Base-by-base conservation (phyloP, 92 coral and sea anemone species). In the Paramuricea clavata region DNA sequence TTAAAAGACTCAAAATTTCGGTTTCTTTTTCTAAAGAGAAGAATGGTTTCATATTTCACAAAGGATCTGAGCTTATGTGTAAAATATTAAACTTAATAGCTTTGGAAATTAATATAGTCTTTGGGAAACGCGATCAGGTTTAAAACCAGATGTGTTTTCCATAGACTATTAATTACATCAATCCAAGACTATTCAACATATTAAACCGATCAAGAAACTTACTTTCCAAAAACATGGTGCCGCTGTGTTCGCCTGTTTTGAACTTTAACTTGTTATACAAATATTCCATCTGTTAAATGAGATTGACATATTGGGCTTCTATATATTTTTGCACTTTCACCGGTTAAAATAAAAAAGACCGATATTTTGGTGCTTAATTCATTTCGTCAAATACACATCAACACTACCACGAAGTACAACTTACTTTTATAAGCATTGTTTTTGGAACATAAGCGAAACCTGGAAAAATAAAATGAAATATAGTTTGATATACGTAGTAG, bases 371-470 rank as follows among this genome's bases (percentile, higher is more conserved):
- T n/a, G n/a, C n/a, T n/a, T n/a, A n/a, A n/a, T 56, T 23, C 6
- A 67, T 7, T 21, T 67, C 27, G 17, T 15, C 74, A 67, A 67
- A 28, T n/a, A n/a, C n/a, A n/a, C n/a, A n/a, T n/a, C n/a, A n/a
- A n/a, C n/a, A n/a, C n/a, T n/a, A n/a, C n/a, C n/a, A n/a, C n/a
- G n/a, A n/a, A n/a, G n/a, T 19, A 1, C 27, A 12, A 27, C 82
- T 76, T 52, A 76, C 82, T 76, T 76, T 76, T 17, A 30, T 8
- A 22, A 76, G 43, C 82, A 76, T 76, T 31, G 41, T 76, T 30
- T 49, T 56, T 12, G 82, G 82, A 49, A 76, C 82, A 36, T 49
- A 76, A 36, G 61, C 49, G 13, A 21, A 6, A 49, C 82, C 82
- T 74, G 26, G 31, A 73, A 76, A 26, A 25, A 23, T 31, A 43